A percentile compares a stretch with the other conserved stretches of the same genome.
Evolutionary conservation across 2,113 vertebrate species (phyloP).

Genomic region (Dicentrarchus labrax): DNA sequence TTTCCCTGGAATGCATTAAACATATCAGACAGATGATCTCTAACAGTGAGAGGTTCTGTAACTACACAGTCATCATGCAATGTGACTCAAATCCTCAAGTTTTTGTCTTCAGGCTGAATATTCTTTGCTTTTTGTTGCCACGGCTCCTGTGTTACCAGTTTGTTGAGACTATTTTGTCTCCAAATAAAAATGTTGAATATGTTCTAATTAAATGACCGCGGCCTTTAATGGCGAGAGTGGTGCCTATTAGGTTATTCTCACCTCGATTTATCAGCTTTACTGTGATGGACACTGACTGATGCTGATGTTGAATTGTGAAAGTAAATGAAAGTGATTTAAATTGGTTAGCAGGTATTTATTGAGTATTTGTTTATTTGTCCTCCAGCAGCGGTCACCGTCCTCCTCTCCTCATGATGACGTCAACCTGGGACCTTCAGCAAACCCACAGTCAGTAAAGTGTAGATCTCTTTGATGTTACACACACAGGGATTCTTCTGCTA

Average conservation of each 20-base stretch:
- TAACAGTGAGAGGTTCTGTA: not conserved
- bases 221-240: no score
- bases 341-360: not conserved
- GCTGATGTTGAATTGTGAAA: not conserved
- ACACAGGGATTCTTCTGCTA: not conserved
- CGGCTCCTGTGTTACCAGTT: not conserved
- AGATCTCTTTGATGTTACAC: not conserved
- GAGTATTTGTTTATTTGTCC: conserved; percentile 21
- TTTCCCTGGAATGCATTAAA: no score
- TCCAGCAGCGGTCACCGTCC: conserved; percentile 78
- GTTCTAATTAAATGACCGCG: not conserved
- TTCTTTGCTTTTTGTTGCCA: not conserved
- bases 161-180: not conserved
- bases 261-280: not conserved
- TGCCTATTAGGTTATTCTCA: not conserved
- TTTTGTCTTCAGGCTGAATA: not conserved
- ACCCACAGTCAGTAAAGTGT: conserved; percentile 92
- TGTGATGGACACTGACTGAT: no score
- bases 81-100: conserved; percentile 15
- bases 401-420: conserved; percentile 86
- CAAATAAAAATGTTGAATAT: not conserved
- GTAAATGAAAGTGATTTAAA: not conserved
- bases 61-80: not conserved
- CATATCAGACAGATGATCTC: not conserved
- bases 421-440: conserved; percentile 96